phyloP scores from a whole-genome alignment of 1,140 invertebrate species.

The Ctenoplectra terminalis region DNA sequence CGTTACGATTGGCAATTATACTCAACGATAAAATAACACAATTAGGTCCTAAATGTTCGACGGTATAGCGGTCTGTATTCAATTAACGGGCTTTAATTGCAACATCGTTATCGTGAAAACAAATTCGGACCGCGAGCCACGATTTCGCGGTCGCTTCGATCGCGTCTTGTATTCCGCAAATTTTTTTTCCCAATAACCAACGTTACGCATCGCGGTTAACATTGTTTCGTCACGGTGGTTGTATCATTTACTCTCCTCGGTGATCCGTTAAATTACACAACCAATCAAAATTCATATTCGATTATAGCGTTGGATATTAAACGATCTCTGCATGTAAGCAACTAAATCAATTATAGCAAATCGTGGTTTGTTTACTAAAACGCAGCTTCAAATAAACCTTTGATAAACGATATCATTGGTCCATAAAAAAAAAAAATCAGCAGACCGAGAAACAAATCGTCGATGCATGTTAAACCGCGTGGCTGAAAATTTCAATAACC shows the following conservation, averaged over 20 bases:
- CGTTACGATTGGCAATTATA: slow-evolving; percentile 33
- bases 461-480: background rate
- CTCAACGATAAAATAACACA: slow-evolving; percentile 26
- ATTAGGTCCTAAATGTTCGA: slow-evolving; percentile 20
- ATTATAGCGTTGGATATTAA: background rate
- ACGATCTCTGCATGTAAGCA: background rate
- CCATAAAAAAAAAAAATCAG: background rate
- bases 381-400: background rate
- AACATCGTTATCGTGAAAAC: slow-evolving; percentile 17
- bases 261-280: background rate
- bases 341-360: background rate
- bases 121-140: background rate
- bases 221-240: background rate
- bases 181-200: slow-evolving; percentile 11
- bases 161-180: background rate
- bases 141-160: too few species aligned
- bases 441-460: background rate
- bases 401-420: background rate
- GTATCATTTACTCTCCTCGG: background rate
- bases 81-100: slow-evolving; percentile 34
- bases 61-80: slow-evolving; percentile 10
- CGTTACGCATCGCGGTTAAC: background rate
- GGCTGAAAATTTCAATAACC: slow-evolving; percentile 3
- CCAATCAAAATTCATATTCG: background rate
- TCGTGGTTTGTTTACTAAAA: background rate